Evolutionary conservation across 2,888 invertebrate species (phyloP), one percentile per base, ranked within the genome.

Genomic region (Listrodromus nycthemerus): DNA sequence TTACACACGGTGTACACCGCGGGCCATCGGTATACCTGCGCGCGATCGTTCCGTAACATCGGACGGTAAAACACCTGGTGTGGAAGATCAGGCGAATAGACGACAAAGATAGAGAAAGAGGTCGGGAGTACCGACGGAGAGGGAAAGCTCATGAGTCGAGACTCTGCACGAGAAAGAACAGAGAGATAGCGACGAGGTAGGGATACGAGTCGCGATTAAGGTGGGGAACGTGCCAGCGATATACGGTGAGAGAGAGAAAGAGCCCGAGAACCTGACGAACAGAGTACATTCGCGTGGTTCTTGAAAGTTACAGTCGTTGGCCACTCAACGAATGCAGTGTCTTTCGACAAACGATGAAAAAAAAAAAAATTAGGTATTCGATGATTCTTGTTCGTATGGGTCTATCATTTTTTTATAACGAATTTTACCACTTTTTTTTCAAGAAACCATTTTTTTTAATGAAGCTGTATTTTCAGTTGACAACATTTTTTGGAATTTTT

Each of bases 211-310:
- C 66, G 75, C 52, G 66, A 67, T 41, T 27, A 21, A 76, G 27
- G 75, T 21, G 52, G 50, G 65, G 65, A 75, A 58, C 71, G 33
- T 21, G 30, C 13, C 63, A n/a, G 41, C 61, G 52, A 58, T 8
- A 66, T 55, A 33, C 7, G 71, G 67, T 37, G 78, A 70, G 71
- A n/a, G 70, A 71, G 33, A 63, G 70, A 70, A 61, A 52, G 79
- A 71, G 71, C n/a, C 63, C 65, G 48, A 63, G 70, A 70, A 27
- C 19, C 70, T 4, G 33, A 52, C 6, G 19, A 41, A 61, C 58
- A 45, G 4, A 24, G 45, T 61, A 61, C 61, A 73, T 61, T 73
- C 61, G 27, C 45, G 19, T 19, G 10, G 41, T 3, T 45, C 21
- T 61, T n/a, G 21, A 13, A 58, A 16, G 7, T 8, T n/a, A 45